A percentile compares a stretch with the other conserved stretches of the same genome.
These are phyloP conservation scores for Catharus minimus DNA, from an alignment of 2,113 vertebrate species.

Conservation along the genomic window DNA sequence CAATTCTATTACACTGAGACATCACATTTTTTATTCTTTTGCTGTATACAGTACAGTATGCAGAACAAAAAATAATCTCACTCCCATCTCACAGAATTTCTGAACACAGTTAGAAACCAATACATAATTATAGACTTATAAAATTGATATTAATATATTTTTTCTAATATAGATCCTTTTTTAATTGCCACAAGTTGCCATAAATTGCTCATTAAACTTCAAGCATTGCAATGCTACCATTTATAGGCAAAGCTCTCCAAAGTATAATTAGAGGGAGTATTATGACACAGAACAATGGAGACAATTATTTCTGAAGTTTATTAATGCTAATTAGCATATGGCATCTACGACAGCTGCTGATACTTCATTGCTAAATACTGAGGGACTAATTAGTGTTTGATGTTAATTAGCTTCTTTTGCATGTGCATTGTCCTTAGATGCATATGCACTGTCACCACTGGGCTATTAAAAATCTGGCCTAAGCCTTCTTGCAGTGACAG, in stretches of 20 bases:
- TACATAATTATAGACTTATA: constrained; percentile 46
- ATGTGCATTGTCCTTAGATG: constrained; percentile 68
- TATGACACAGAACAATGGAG: constrained; percentile 83
- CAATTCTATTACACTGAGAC: neutral
- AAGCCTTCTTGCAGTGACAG: constrained; percentile 18
- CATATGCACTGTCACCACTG: constrained; percentile 53
- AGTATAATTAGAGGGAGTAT: constrained; percentile 79
- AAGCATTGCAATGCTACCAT: constrained; percentile 70
- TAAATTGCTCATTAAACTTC: constrained; percentile 79
- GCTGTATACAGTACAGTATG: neutral
- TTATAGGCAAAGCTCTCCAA: constrained; percentile 77
- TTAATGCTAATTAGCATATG: constrained; percentile 87
- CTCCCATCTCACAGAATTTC: neutral
- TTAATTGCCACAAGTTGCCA: constrained; percentile 66
- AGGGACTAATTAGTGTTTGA: constrained; percentile 84
- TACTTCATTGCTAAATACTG: constrained; percentile 83
- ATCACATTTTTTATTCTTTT: neutral
- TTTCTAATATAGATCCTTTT: constrained; percentile 37
- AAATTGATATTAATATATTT: constrained; percentile 46
- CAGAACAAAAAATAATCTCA: neutral
- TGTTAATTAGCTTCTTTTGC: constrained; percentile 81
- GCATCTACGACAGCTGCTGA: constrained; percentile 84
- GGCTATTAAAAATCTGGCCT: constrained; percentile 70
- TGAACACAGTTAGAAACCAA: constrained; percentile 32
- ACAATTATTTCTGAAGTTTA: constrained; percentile 88